A percentile compares a stretch with the other conserved stretches of the same genome.
Conservation (phyloP, 92 coral and sea anemone species). For the Pocillopora grandis region DNA sequence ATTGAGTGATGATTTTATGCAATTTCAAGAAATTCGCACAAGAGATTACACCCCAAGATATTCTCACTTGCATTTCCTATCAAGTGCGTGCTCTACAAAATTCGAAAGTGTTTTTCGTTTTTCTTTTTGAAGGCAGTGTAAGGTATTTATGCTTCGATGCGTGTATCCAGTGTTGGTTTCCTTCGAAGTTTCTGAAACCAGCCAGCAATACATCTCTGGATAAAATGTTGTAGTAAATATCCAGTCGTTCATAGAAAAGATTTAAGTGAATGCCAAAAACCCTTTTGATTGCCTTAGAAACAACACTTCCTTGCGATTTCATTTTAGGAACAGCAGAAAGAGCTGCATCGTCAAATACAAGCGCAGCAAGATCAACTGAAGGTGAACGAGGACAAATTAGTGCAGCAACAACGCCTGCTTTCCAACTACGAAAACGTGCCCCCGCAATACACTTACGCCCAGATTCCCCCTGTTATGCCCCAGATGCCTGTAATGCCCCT, state of each 20-base stretch:
- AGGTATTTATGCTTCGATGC: no score
- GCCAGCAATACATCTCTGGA: no score
- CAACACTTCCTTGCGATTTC: not conserved
- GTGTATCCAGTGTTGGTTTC: no score
- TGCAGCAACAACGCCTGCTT: conserved; percentile 66
- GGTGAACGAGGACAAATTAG: conserved; percentile 65
- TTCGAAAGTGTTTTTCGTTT: not conserved
- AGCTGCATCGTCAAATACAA: conserved; percentile 84
- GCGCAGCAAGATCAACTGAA: conserved; percentile 86
- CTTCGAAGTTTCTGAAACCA: no score
- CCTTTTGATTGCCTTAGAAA: no score
- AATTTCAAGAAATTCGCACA: no score
- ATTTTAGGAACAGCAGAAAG: conserved; percentile 69
- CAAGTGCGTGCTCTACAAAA: not conserved
- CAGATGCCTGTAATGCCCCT: conserved; percentile 69
- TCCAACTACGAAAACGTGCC: conserved; percentile 43
- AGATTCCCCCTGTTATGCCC: conserved; percentile 60
- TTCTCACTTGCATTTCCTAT: no score
- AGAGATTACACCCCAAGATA: no score
- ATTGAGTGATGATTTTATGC: no score
- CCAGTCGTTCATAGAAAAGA: not conserved
- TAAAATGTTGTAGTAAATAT: no score
- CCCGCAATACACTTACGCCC: conserved; percentile 40
- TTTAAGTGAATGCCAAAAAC: not conserved
- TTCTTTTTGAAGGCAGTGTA: no score